phyloP scores from a whole-genome alignment of 2,113 vertebrate genomes.

The Grus americana region DNA sequence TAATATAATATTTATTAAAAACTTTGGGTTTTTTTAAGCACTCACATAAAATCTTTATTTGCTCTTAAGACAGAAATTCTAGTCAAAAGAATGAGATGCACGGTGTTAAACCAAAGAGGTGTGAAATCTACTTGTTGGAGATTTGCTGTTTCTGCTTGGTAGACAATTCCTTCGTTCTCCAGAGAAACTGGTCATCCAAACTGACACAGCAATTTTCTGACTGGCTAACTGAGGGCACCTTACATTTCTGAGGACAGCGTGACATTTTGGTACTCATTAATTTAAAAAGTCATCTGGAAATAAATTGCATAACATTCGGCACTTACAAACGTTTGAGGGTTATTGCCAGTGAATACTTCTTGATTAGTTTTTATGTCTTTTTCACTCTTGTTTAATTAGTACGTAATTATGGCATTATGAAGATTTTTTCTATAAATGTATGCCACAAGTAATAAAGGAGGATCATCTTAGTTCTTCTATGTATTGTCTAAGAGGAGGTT shows the following conservation, averaged over 20 bases:
- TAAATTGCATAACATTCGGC: neutral
- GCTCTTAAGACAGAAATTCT: neutral
- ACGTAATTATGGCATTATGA: neutral
- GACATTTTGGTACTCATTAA: constrained; percentile 44
- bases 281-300: constrained; percentile 53
- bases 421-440: neutral
- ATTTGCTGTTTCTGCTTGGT: constrained; percentile 22
- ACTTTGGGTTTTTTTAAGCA: neutral
- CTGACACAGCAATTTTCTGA: constrained; percentile 39
- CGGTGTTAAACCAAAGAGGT: neutral
- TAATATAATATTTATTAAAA: neutral
- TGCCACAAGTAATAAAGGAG: neutral
- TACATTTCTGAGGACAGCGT: neutral
- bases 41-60: neutral
- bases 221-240: constrained; percentile 3
- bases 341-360: neutral
- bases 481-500: neutral
- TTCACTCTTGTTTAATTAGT: neutral
- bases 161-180: constrained; percentile 8
- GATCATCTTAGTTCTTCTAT: neutral
- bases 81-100: neutral
- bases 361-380: neutral
- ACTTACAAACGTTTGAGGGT: neutral
- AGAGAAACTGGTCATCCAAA: constrained; percentile 24
- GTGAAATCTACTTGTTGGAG: neutral